A percentile compares a stretch with the other conserved stretches of the same genome.
Conservation (phyloP, 2,113 vertebrate species). For the Perccottus glenii region DNA sequence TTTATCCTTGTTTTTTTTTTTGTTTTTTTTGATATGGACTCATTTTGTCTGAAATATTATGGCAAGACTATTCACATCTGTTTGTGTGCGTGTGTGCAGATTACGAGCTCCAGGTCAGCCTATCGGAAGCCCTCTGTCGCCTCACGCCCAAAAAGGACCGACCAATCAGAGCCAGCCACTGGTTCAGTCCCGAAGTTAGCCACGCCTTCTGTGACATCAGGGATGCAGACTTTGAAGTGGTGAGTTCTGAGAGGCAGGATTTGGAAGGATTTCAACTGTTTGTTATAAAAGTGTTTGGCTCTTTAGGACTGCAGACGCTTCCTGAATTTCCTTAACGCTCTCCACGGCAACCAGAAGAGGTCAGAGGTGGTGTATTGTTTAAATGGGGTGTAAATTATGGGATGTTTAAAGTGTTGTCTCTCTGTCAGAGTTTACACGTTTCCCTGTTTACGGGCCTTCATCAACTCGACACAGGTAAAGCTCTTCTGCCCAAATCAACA, state of each 20-base stretch:
- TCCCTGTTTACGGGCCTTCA: slow-evolving; percentile 84
- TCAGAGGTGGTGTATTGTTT: background rate
- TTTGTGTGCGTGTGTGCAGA: no score
- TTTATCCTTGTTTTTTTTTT: no score
- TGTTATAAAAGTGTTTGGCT: background rate
- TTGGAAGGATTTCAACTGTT: background rate
- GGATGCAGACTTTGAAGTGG: slow-evolving; percentile 90
- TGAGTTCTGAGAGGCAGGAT: slow-evolving; percentile 57
- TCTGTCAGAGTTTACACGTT: slow-evolving; percentile 86
- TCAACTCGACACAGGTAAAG: slow-evolving; percentile 84
- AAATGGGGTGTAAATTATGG: background rate
- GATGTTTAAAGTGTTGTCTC: background rate
- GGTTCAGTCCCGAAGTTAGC: slow-evolving; percentile 85
- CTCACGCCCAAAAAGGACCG: slow-evolving; percentile 82
- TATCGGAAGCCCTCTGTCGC: slow-evolving; percentile 89
- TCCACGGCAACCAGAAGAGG: slow-evolving; percentile 6
- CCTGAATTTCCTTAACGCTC: slow-evolving; percentile 16
- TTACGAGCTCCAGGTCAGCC: slow-evolving; percentile 89
- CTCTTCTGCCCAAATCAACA: background rate
- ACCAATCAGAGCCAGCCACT: slow-evolving; percentile 78
- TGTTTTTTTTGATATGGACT: background rate
- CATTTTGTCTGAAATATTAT: slow-evolving; percentile 1
- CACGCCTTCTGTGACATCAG: slow-evolving; percentile 86
- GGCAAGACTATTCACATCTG: no score
- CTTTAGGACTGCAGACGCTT: slow-evolving; percentile 60